Conservation (phyloP, 92 coral and sea anemone species). For the Zoanthus gigantus region DNA sequence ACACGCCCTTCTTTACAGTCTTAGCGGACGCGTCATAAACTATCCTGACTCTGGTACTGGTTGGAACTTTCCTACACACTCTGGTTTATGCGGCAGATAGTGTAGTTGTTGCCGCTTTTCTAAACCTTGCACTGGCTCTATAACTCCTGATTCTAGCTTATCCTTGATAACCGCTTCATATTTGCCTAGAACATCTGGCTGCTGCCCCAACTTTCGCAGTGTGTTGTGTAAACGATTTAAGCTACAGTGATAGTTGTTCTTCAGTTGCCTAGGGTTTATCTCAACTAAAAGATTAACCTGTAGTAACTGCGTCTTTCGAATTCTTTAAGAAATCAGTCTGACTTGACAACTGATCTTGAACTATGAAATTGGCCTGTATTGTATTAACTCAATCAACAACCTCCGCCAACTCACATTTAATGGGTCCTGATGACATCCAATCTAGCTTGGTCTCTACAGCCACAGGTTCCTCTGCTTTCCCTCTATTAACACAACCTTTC, state of each 20-base stretch:
- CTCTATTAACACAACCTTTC: neutral
- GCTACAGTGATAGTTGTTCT: slow-evolving; percentile 29
- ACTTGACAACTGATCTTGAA: slow-evolving; percentile 1
- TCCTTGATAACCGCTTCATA: slow-evolving; percentile 11
- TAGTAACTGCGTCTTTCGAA: slow-evolving; percentile 44
- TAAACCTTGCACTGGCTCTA: slow-evolving; percentile 22
- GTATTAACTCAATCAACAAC: neutral
- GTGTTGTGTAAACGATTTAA: neutral
- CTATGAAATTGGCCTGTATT: neutral
- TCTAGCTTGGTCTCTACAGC: slow-evolving; percentile 33
- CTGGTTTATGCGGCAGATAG: slow-evolving; percentile 38
- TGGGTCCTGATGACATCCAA: slow-evolving; percentile 43
- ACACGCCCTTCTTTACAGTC: neutral
- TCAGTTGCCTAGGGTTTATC: neutral
- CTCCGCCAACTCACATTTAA: slow-evolving; percentile 1
- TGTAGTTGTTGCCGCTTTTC: neutral
- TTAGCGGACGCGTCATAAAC: slow-evolving; percentile 10
- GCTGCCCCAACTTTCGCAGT: slow-evolving; percentile 18
- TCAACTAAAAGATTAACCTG: slow-evolving; percentile 23
- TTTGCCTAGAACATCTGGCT: slow-evolving; percentile 31
- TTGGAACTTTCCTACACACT: slow-evolving; percentile 11
- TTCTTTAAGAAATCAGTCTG: slow-evolving; percentile 42
- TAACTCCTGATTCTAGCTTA: slow-evolving; percentile 34
- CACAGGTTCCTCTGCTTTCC: neutral
- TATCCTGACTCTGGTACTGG: neutral